Percentiles rank a stretch among this genome's conserved stretches.
Evolutionary conservation across 2,888 invertebrate genomes (phyloP).

Genomic region (Agrilus cyanescens): DNA sequence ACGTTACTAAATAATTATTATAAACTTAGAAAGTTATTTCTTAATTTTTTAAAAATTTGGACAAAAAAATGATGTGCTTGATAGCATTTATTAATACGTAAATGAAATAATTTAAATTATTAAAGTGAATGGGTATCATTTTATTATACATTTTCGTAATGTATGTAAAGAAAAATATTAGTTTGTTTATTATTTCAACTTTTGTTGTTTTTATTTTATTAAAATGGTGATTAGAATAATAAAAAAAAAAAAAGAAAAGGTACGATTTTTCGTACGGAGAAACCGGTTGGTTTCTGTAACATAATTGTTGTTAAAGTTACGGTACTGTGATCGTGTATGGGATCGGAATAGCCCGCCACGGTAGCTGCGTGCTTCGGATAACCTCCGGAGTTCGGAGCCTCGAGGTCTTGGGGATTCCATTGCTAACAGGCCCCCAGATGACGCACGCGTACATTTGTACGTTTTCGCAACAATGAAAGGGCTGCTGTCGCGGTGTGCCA

Average conservation of each 20-base stretch:
- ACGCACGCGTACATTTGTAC: conserved; percentile 45
- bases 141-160: too few relatives aligned
- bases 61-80: too few relatives aligned
- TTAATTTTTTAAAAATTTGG: too few relatives aligned
- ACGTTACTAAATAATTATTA: too few relatives aligned
- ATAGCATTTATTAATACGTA: too few relatives aligned
- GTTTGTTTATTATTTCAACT: too few relatives aligned
- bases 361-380: conserved; percentile 12
- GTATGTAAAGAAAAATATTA: too few relatives aligned
- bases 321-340: conserved; percentile 4
- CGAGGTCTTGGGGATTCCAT: conserved; percentile 30
- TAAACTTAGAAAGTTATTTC: too few relatives aligned
- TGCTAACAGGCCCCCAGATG: conserved; percentile 31
- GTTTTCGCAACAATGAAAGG: conserved; percentile 34
- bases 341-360: conserved; percentile 20
- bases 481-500: conserved; percentile 28
- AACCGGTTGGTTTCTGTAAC: neutral
- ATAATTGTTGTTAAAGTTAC: neutral
- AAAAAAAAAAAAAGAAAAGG: neutral
- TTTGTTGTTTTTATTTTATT: too few relatives aligned
- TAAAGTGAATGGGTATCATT: too few relatives aligned
- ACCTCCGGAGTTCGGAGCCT: conserved; percentile 16
- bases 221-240: too few relatives aligned
- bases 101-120: too few relatives aligned
- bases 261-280: neutral